Evolutionary conservation across 2,113 vertebrate species (phyloP), one percentile per base, ranked within the genome.

Genomic region (Craseonycteris thonglongyai): DNA sequence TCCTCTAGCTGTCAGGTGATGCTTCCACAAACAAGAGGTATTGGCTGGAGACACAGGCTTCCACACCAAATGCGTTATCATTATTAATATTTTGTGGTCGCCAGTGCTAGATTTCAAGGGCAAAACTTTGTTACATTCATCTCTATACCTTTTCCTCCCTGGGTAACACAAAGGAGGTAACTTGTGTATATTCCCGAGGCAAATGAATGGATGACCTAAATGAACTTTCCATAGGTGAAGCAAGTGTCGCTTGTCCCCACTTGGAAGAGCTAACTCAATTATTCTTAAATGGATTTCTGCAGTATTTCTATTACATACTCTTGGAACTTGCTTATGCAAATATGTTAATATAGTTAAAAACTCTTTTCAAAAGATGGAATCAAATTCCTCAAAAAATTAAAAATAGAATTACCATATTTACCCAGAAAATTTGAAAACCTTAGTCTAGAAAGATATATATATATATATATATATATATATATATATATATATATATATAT

Each of bases 301-400:
- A 78, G 59, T 63, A 45, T 90, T 76, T 76, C 54, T 93, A 45
- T 76, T 56, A 40, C 21, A 14, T 30, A 26, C 40, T 69, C 85
- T 82, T 66, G 45, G 69, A 96, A 91, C 42, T 89, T 54, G 51
- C 19, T 35, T 75, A 40, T 35, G 45, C 26, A 85, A 85, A 88
- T 21, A 63, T 49, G 85, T 59, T 90, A 75, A 79, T 89, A 51
- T n/a, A 85, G 30, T 79, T 58, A 59, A 89, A 95, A 94, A 54
- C 8, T 28, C 51, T 84, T 90, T 95, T 87, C 13, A 91, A 96
- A 96, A 95, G 68, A 33, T n/a, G 35, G 24, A 21, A 40, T 94
- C 8, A 51, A n/a, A n/a, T n/a, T n/a, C n/a, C n/a, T n/a, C n/a
- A n/a, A n/a, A n/a, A n/a, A n/a, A n/a, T n/a, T n/a, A n/a, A n/a